Conservation (phyloP, 2,113 vertebrate genomes). For the Leucoraja erinaceus region DNA sequence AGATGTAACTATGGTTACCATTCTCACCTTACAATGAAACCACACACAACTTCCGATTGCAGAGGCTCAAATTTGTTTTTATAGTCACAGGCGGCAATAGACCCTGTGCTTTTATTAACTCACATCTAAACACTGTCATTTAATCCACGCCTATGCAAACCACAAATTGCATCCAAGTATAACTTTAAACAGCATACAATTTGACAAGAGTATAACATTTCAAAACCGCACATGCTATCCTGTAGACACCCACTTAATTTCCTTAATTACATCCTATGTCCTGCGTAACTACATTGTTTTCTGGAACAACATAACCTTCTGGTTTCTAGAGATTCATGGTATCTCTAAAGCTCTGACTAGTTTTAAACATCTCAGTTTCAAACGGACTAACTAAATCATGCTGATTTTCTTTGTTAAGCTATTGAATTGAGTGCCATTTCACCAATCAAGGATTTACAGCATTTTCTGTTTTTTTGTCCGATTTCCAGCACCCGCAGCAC, state of each 20-base stretch:
- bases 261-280: neutral
- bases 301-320: neutral
- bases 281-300: neutral
- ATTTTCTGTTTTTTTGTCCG: no score
- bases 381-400: neutral
- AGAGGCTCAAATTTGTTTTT: neutral
- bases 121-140: conserved; percentile 4
- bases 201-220: neutral
- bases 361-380: neutral
- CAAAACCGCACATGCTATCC: neutral
- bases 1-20: neutral
- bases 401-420: neutral
- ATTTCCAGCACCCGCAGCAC: no score
- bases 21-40: neutral
- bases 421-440: no score
- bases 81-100: neutral
- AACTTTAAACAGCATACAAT: neutral
- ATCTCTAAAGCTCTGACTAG: neutral
- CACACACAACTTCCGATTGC: neutral
- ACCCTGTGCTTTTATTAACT: neutral
- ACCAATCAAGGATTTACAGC: no score
- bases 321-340: neutral
- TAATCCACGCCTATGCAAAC: neutral
- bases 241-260: neutral
- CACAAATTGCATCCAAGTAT: neutral